These are phyloP conservation scores for Eumeta japonica DNA, from an alignment of 1,140 invertebrate species.

Conservation along the genomic window DNA sequence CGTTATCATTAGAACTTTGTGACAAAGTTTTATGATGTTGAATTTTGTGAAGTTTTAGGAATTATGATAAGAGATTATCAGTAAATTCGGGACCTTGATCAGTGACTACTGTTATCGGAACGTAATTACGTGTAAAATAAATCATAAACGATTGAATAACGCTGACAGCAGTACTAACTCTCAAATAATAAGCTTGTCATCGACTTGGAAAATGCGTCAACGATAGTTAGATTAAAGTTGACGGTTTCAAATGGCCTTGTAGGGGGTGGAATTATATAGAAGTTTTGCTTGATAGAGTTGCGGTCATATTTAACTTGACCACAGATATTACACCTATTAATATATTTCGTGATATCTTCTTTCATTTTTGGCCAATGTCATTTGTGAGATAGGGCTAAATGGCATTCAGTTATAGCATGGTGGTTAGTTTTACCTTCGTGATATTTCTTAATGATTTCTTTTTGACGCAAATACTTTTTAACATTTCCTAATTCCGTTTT, in stretches of 20 bases:
- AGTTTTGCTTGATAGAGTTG: too few species aligned
- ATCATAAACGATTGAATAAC: neutral
- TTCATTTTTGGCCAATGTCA: constrained; percentile 3
- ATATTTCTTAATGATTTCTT: too few species aligned
- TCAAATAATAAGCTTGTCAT: constrained; percentile 1
- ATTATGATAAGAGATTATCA: neutral
- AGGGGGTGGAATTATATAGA: constrained; percentile 1
- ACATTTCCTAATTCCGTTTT: too few species aligned
- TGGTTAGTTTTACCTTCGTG: too few species aligned
- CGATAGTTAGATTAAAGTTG: neutral
- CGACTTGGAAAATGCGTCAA: constrained; percentile 2
- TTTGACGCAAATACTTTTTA: constrained; percentile 7
- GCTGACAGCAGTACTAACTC: too few species aligned
- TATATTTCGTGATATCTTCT: too few species aligned
- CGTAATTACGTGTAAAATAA: neutral
- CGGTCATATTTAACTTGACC: too few species aligned
- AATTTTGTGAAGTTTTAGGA: too few species aligned
- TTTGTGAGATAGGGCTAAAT: constrained; percentile 7
- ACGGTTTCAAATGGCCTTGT: constrained; percentile 2
- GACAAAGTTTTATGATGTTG: too few species aligned
- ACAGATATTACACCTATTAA: too few species aligned
- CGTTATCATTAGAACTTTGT: constrained; percentile 4
- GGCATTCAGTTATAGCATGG: constrained; percentile 9
- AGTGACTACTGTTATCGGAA: constrained; percentile 1
- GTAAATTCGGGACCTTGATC: neutral